Conservation (phyloP, 2,888 invertebrate genomes). For the Phytoseiulus persimilis region DNA sequence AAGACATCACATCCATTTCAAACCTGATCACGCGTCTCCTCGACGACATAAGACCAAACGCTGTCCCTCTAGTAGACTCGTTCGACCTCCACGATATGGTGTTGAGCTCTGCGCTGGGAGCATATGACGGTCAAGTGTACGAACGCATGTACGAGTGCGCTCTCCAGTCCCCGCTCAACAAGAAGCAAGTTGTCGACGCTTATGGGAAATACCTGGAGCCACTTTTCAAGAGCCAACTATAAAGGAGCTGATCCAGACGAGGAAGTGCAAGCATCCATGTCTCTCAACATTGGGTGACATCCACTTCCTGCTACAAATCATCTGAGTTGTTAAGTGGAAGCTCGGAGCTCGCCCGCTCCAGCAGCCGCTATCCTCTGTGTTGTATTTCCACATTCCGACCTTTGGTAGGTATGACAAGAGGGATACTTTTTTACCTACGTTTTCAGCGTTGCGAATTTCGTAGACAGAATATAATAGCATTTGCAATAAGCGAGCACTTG, state of each 20-base stretch:
- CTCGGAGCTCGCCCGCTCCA: background rate
- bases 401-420: background rate
- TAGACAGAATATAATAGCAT: background rate
- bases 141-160: conserved; percentile 57
- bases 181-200: conserved; percentile 58
- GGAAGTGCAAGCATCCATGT: background rate
- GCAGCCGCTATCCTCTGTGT: background rate
- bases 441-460: background rate
- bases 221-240: conserved; percentile 6
- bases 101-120: conserved; percentile 62
- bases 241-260: background rate
- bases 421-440: background rate
- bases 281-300: background rate
- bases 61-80: conserved; percentile 79
- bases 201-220: conserved; percentile 28
- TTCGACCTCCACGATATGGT: conserved; percentile 76
- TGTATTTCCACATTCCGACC: background rate
- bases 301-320: background rate
- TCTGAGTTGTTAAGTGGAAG: background rate
- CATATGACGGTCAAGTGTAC: conserved; percentile 76
- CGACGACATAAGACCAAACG: conserved; percentile 68
- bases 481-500: background rate
- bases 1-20: conserved; percentile 56
- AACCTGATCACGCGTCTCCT: conserved; percentile 64
- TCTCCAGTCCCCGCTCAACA: conserved; percentile 70